These are phyloP conservation scores for Drosophila repleta DNA, from an alignment of 1,140 invertebrate genomes.

Conservation along the genomic window DNA sequence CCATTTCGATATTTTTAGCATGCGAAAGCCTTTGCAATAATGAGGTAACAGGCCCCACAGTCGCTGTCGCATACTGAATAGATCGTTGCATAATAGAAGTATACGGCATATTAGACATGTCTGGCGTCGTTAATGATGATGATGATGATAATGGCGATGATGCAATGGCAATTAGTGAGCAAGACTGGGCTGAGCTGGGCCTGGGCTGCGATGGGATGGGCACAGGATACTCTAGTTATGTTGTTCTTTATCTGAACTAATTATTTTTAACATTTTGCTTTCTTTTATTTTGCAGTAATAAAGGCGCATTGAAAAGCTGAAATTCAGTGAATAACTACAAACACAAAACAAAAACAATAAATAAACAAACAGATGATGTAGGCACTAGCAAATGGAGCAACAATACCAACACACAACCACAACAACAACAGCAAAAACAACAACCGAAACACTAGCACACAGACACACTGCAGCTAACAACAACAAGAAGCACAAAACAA, in stretches of 20 bases:
- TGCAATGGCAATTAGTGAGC: not conserved
- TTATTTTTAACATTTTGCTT: conserved; percentile 1
- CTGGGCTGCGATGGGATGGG: not conserved
- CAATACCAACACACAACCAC: conserved; percentile 52
- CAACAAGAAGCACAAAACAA: not conserved
- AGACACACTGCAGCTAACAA: not conserved
- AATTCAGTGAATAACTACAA: conserved; percentile 81
- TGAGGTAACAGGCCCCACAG: conserved; percentile 16
- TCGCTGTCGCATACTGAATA: not conserved
- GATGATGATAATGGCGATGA: not conserved
- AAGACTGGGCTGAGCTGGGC: not conserved
- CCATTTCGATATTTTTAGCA: not conserved
- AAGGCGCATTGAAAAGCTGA: conserved; percentile 84
- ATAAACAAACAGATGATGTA: conserved; percentile 72
- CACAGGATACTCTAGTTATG: not conserved
- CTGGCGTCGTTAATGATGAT: not conserved
- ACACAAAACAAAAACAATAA: conserved; percentile 78
- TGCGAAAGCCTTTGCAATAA: not conserved
- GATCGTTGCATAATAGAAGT: not conserved
- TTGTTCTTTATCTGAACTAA: not conserved
- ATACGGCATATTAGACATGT: not conserved
- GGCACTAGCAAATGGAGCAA: conserved; percentile 50
- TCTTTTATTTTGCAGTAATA: conserved; percentile 74
- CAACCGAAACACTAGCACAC: conserved; percentile 52
- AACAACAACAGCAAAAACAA: conserved; percentile 57